Conservation (phyloP, 1,140 invertebrate species). For the Tetramorium simillimum region DNA sequence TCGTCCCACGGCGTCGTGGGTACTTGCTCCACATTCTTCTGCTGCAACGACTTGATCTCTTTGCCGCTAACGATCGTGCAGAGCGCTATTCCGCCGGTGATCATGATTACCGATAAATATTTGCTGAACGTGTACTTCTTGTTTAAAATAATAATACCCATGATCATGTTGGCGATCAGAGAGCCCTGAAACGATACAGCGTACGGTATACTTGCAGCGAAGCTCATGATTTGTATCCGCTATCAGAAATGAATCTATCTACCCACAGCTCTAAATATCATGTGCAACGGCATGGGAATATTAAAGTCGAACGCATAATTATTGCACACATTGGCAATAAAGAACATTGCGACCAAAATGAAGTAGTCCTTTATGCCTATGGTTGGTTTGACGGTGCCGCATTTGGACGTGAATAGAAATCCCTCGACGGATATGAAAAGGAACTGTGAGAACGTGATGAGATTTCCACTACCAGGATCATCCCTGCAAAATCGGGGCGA, state of each 20-base stretch:
- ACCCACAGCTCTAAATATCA: constrained; percentile 98
- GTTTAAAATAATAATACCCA: constrained; percentile 96
- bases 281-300: constrained; percentile 98
- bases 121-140: constrained; percentile 94
- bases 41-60: constrained; percentile 85
- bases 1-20: constrained; percentile 83
- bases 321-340: constrained; percentile 96
- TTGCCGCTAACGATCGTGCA: constrained; percentile 96
- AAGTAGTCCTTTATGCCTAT: constrained; percentile 93
- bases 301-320: constrained; percentile 99
- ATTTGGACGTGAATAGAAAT: constrained; percentile 95
- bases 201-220: neutral
- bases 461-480: constrained; percentile 96
- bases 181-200: constrained; percentile 91
- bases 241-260: constrained; percentile 12
- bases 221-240: neutral
- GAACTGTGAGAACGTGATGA: constrained; percentile 98
- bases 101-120: constrained; percentile 96
- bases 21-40: constrained; percentile 68
- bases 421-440: constrained; percentile 95
- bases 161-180: constrained; percentile 97
- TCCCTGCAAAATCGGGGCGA: constrained; percentile 87
- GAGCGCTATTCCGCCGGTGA: constrained; percentile 95
- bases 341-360: constrained; percentile 95
- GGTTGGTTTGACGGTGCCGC: constrained; percentile 91